These are phyloP conservation scores for Himalopsyche anomala DNA, from an alignment of 2,888 invertebrate species.

Conservation along the genomic window DNA sequence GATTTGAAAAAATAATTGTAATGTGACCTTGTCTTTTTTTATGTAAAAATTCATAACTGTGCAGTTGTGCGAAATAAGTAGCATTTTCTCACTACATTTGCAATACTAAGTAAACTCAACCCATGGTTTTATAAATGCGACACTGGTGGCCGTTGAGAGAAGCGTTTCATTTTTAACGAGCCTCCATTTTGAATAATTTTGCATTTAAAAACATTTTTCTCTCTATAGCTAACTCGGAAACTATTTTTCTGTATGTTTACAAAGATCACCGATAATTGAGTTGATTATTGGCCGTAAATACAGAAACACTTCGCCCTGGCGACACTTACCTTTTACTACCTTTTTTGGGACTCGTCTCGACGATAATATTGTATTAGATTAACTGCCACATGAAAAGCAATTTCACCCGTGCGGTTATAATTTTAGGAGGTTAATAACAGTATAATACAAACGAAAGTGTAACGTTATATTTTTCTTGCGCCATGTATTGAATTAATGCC, in stretches of 20 bases:
- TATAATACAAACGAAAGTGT: no score
- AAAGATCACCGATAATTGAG: constrained; percentile 47
- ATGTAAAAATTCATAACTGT: no score
- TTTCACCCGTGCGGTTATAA: neutral
- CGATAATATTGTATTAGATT: neutral
- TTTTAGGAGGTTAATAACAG: no score
- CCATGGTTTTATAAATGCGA: neutral
- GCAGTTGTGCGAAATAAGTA: neutral
- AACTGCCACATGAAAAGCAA: neutral
- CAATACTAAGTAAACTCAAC: neutral
- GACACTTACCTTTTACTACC: constrained; percentile 36
- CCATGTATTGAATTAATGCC: no score
- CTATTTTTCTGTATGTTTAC: constrained; percentile 18
- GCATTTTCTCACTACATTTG: neutral
- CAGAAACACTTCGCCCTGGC: neutral
- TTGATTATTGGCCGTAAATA: constrained; percentile 43
- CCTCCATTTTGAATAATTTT: constrained; percentile 39
- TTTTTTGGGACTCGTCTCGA: constrained; percentile 6
- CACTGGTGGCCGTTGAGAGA: neutral
- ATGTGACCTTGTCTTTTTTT: no score
- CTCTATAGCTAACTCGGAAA: neutral
- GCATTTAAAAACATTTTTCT: neutral
- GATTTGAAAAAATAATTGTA: no score
- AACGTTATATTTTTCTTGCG: no score
- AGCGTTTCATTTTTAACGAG: constrained; percentile 11